These are phyloP conservation scores for Mobula hypostoma DNA, from an alignment of 2,113 vertebrate species.

Conservation along the genomic window DNA sequence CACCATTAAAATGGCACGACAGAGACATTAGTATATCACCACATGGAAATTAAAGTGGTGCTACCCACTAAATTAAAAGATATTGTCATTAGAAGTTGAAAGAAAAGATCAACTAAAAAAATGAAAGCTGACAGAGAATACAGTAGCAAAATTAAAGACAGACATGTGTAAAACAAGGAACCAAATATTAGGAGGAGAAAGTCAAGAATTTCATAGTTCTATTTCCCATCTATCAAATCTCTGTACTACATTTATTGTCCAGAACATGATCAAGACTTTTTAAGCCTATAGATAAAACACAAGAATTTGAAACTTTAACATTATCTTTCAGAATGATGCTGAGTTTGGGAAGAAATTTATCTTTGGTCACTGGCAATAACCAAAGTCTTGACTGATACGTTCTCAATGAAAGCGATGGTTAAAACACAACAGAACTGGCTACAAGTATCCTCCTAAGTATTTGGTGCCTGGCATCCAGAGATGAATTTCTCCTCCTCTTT, in stretches of 20 bases:
- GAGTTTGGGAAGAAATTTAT: no score
- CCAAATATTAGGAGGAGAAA: neutral
- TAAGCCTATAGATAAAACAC: neutral
- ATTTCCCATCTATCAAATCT: neutral
- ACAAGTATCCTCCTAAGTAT: no score
- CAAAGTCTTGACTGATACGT: no score
- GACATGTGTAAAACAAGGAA: neutral
- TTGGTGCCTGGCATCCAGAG: no score
- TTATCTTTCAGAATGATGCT: slow-evolving; percentile 36
- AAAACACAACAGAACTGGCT: no score
- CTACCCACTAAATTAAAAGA: neutral
- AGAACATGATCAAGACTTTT: neutral
- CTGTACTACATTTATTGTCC: neutral
- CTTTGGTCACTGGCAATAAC: no score
- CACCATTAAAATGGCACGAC: neutral
- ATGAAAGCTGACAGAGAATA: neutral
- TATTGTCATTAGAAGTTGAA: neutral
- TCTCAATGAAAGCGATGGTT: no score
- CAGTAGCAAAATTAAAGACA: neutral
- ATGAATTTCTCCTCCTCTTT: neutral
- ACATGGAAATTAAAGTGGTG: neutral
- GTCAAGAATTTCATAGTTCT: neutral
- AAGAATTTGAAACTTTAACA: neutral
- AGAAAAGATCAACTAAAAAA: neutral
- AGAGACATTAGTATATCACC: neutral